Base-by-base conservation (phyloP, 1,140 invertebrate genomes). In the Eumeta japonica region DNA sequence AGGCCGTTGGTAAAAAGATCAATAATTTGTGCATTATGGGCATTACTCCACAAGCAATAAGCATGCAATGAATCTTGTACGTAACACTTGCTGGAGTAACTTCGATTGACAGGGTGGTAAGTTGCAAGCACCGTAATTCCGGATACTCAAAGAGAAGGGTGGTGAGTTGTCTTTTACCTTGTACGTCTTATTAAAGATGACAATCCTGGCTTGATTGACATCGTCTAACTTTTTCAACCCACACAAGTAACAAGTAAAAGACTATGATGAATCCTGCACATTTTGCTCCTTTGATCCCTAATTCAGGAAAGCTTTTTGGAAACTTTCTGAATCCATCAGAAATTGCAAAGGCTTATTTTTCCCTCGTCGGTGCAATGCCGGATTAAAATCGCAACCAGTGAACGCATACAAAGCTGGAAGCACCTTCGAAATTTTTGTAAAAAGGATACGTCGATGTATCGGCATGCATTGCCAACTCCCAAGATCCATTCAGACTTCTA, bases 361-460 rank as follows among this genome's bases (percentile, higher is more conserved):
- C 2, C 39, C 45, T 37, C 33, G 30, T 24, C 43, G 32, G 28
- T 41, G 48, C n/a, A 54, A 46, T 28, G 48, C 33, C 0, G 46
- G 52, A 24, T 51, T 51, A 27, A 42, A 55, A 35, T 55, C 52
- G 19, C 52, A 51, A 12, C 48, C 48, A 10, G 53, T 56, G 2
- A 53, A 37, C 10, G 43, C 50, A 38, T 50, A 45, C 14, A 56
- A 49, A 19, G 38, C 45, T 29, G 50, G 35, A 24, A 50, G 16
- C 10, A 44, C 14, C 28, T 19, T 12, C 2, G 19, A 37, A 20
- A 46, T 9, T 19, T 36, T 32, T 35, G 15, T 1, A 41, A 11
- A 41, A 38, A 37, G 30, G n/a, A 41, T 28, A 48, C 28, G 35
- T 48, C 35, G 27, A 43, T 40, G 13, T 38, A 28, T 46, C 32